A percentile compares a stretch with the other conserved stretches of the same genome.
phyloP scores from a whole-genome alignment of 2,113 vertebrate species.

The Apeltes quadracus region DNA sequence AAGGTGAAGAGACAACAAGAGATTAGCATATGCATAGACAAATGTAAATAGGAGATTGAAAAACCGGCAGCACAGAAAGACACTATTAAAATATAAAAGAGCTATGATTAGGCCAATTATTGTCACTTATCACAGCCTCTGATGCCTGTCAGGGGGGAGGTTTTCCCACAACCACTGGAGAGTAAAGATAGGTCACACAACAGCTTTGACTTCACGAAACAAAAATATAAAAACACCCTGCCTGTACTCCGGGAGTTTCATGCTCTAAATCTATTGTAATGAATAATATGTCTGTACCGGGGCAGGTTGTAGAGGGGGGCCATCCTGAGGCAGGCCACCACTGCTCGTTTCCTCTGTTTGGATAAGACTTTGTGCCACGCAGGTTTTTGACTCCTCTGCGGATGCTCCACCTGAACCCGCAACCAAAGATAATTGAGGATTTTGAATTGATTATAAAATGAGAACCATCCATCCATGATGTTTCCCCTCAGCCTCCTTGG shows the following conservation, averaged over 20 bases:
- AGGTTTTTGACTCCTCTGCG: constrained; percentile 87
- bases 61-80: background rate
- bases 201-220: constrained; percentile 4
- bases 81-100: background rate
- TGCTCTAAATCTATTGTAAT: constrained; percentile 18
- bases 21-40: background rate
- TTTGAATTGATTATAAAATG: background rate
- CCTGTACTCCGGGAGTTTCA: constrained; percentile 4
- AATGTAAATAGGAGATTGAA: constrained; percentile 13
- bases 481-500: background rate
- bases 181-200: background rate
- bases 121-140: constrained; percentile 2
- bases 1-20: background rate
- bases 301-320: constrained; percentile 93
- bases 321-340: constrained; percentile 96
- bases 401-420: constrained; percentile 87
- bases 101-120: constrained; percentile 7
- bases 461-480: background rate
- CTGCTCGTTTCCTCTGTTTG: constrained; percentile 93
- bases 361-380: constrained; percentile 91
- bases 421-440: constrained; percentile 16
- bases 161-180: background rate
- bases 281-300: constrained; percentile 75
- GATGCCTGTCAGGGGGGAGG: background rate
- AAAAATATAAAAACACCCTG: constrained; percentile 9